Evolutionary conservation across 2,888 invertebrate genomes (phyloP).

Genomic region (Dicyrtomina minuta): DNA sequence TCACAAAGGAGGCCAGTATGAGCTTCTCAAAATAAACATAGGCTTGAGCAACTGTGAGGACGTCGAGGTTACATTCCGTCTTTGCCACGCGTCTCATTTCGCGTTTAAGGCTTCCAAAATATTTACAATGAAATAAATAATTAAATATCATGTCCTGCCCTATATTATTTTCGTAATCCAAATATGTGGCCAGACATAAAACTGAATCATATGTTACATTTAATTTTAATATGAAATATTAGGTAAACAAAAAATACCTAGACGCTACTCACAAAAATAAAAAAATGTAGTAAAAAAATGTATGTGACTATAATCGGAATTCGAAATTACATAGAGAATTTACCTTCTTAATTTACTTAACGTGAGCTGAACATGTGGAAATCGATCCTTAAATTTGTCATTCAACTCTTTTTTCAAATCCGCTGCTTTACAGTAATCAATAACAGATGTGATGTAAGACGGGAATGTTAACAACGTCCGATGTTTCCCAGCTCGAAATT

Average conservation of each 20-base stretch:
- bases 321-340: conserved; percentile 27
- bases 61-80: conserved; percentile 75
- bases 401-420: conserved; percentile 95
- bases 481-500: conserved; percentile 84
- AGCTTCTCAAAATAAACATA: conserved; percentile 98
- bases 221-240: too few relatives aligned
- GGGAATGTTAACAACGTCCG: conserved; percentile 79
- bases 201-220: too few relatives aligned
- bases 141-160: too few relatives aligned
- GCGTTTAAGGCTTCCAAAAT: conserved; percentile 77
- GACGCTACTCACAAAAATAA: too few relatives aligned
- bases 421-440: conserved; percentile 92
- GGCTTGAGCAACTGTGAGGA: conserved; percentile 90
- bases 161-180: too few relatives aligned
- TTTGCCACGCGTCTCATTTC: conserved; percentile 93
- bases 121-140: conserved; percentile 11
- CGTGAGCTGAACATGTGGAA: conserved; percentile 90
- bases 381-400: conserved; percentile 92
- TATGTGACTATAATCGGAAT: background rate
- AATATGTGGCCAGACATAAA: too few relatives aligned
- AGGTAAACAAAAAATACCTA: too few relatives aligned
- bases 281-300: background rate
- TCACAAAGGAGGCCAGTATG: conserved; percentile 85
- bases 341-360: conserved; percentile 94
- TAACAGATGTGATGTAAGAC: conserved; percentile 68